phyloP scores from a whole-genome alignment of 2,888 invertebrate genomes.

The Gari tellinella region DNA sequence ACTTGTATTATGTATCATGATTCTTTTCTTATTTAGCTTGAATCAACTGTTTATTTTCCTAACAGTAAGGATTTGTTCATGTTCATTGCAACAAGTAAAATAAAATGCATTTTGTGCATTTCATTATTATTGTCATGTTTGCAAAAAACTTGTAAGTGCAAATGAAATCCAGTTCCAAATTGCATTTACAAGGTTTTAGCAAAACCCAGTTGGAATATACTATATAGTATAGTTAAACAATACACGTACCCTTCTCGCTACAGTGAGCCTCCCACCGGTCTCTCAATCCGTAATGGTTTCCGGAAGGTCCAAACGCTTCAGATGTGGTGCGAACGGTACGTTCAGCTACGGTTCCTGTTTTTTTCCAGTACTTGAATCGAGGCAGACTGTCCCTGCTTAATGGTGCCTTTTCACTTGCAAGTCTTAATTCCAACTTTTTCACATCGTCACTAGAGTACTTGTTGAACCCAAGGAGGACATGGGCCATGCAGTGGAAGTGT shows the following conservation, averaged over 20 bases:
- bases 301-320: slow-evolving; percentile 44
- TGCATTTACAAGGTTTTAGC: too few relatives aligned
- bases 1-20: too few relatives aligned
- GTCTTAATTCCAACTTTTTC: slow-evolving; percentile 4
- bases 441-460: slow-evolving; percentile 20
- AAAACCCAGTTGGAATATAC: too few relatives aligned
- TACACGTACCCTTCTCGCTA: not conserved
- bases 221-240: too few relatives aligned
- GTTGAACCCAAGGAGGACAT: slow-evolving; percentile 52
- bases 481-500: slow-evolving; percentile 48
- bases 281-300: slow-evolving; percentile 39
- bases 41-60: too few relatives aligned
- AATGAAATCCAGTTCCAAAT: too few relatives aligned
- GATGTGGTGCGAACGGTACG: slow-evolving; percentile 33
- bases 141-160: too few relatives aligned
- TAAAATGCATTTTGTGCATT: too few relatives aligned
- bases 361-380: slow-evolving; percentile 36
- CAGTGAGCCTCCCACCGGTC: slow-evolving; percentile 49
- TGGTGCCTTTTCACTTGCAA: slow-evolving; percentile 14
- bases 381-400: slow-evolving; percentile 43
- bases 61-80: too few relatives aligned
- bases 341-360: slow-evolving; percentile 36
- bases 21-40: too few relatives aligned
- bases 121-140: too few relatives aligned
- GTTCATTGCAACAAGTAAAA: too few relatives aligned